Percentiles rank a stretch among this genome's conserved stretches.
Evolutionary conservation across 2,888 invertebrate species (phyloP).

Genomic region (Arrhopalites spinosus): DNA sequence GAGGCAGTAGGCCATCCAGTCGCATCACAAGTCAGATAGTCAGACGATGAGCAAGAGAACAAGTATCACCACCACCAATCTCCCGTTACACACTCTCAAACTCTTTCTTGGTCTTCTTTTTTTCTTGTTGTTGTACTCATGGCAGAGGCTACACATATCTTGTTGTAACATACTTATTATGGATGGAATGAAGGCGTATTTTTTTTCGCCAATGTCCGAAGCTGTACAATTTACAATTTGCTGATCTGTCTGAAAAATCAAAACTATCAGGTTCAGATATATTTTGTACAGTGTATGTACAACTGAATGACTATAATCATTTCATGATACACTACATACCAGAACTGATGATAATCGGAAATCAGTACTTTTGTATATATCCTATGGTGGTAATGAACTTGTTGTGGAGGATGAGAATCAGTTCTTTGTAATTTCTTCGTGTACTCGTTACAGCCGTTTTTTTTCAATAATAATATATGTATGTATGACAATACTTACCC

Average conservation of each 20-base stretch:
- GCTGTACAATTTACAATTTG: constrained; percentile 1
- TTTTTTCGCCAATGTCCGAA: background rate
- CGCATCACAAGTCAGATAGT: constrained; percentile 28
- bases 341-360: background rate
- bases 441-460: background rate
- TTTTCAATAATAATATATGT: no score
- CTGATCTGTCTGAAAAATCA: background rate
- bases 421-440: no score
- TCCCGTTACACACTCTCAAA: constrained; percentile 49
- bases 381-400: background rate
- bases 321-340: background rate
- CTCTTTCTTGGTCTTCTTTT: background rate
- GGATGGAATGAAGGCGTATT: constrained; percentile 23
- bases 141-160: background rate
- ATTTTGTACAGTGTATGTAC: background rate
- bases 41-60: constrained; percentile 37
- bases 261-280: background rate
- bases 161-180: constrained; percentile 29
- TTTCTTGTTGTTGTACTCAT: background rate
- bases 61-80: constrained; percentile 50
- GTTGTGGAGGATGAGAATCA: background rate
- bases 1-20: constrained; percentile 55
- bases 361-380: no score
- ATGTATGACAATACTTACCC: no score
- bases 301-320: background rate